Evolutionary conservation across 2,113 vertebrate species (phyloP), one percentile per base, ranked within the genome.

Genomic region (Potamarius usumacintae): DNA sequence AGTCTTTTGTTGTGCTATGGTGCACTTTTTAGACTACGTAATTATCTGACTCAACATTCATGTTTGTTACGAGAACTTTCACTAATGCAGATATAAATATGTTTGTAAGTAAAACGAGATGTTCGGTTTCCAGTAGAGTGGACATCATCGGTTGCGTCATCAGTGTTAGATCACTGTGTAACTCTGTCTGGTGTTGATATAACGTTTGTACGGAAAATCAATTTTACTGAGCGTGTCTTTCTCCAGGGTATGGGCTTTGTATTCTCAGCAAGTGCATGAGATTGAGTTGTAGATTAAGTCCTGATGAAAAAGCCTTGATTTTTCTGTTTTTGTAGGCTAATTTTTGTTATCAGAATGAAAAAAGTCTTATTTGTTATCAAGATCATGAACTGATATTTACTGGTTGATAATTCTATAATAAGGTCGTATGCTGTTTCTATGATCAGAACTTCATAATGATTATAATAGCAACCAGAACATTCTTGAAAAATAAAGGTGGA

Each of bases 101-200:
- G 77, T 79, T 30, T 18, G 77, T 57, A 30, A 58, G 55, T 82
- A 48, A 80, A 60, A n/a, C 7, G 30, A 27, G 48, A 87, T 55
- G 9, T 57, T 86, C 5, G 62, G 83, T 82, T 88, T 90, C 82
- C 85, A 89, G 87, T 91, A 92, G 88, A 86, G 88, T 69, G 88
- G 22, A 58, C 78, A 34, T 80, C 78, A 71, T 57, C 4, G 17
- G 82, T 63, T 87, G 82, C 76, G 85, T 90, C 62, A 52, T 89
- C 82, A 79, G 74, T 82, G 85, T 87, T 48, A 57, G 50, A 79
- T 84, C 67, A 50, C 62, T n/a, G 63, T 76, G 62, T 78, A 71
- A 77, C 84, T 62, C 74, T 84, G 71, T 82, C 65, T 82, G 72
- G 50, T 74, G 78, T 53, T 88, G 76, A 86, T 88, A 76, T 82